phyloP scores from a whole-genome alignment of 2,113 vertebrate species.

The Pelvicachromis taeniatus region DNA sequence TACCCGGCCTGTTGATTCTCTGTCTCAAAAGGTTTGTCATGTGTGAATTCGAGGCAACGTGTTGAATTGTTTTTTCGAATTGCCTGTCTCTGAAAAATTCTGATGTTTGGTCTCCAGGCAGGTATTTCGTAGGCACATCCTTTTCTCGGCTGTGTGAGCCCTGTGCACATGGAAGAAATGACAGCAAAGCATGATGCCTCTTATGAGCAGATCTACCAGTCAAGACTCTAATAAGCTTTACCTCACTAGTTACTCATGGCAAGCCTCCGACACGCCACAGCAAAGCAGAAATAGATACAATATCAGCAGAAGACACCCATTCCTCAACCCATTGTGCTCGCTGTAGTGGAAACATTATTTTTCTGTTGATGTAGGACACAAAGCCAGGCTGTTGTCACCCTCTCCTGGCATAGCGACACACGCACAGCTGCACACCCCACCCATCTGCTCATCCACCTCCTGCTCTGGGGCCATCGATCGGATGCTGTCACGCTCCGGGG shows the following conservation, averaged over 20 bases:
- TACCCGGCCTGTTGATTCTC: neutral
- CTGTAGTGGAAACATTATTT: slow-evolving; percentile 46
- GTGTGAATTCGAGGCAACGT: neutral
- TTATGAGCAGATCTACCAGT: slow-evolving; percentile 25
- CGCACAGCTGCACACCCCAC: slow-evolving; percentile 48
- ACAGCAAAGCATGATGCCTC: slow-evolving; percentile 9
- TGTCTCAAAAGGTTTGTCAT: neutral
- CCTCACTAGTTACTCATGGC: slow-evolving; percentile 33
- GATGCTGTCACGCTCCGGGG: slow-evolving; percentile 44
- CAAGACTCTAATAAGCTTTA: slow-evolving; percentile 52
- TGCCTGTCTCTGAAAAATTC: neutral
- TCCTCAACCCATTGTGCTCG: slow-evolving; percentile 34
- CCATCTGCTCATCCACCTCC: slow-evolving; percentile 29
- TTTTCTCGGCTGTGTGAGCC: neutral
- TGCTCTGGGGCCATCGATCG: slow-evolving; percentile 55
- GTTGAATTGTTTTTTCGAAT: neutral
- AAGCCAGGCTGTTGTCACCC: slow-evolving; percentile 59
- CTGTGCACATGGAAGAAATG: neutral
- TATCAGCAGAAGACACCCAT: slow-evolving; percentile 42
- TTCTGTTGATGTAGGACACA: slow-evolving; percentile 54
- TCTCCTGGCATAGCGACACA: slow-evolving; percentile 65
- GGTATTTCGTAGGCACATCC: neutral
- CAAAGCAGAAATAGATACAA: slow-evolving; percentile 39
- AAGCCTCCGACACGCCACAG: slow-evolving; percentile 5
- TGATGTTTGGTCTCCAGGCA: neutral